Conservation (phyloP, 2,888 invertebrate species). For the Protophormia terraenovae region DNA sequence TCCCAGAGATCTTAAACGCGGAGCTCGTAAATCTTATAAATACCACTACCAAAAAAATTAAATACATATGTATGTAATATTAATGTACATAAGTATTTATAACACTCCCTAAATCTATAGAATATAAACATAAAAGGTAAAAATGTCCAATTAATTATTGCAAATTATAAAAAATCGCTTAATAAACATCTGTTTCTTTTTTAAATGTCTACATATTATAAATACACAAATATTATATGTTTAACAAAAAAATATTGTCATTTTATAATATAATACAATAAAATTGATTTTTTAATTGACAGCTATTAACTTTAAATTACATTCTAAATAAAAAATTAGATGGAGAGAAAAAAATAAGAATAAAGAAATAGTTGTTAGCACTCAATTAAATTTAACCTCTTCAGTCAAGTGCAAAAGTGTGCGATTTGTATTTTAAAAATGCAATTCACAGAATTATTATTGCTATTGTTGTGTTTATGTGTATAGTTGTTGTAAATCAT, state of each 20-base stretch:
- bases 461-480: background rate
- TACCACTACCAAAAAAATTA: too few relatives aligned
- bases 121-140: background rate
- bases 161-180: background rate
- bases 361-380: constrained; percentile 58
- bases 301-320: constrained; percentile 58
- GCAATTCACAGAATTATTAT: constrained; percentile 46
- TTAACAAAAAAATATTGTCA: constrained; percentile 17
- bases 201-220: background rate
- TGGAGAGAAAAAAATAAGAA: background rate
- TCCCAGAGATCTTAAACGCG: too few relatives aligned
- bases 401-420: constrained; percentile 67
- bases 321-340: constrained; percentile 23
- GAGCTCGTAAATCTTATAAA: too few relatives aligned
- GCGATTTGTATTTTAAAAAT: constrained; percentile 54
- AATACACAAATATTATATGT: constrained; percentile 29
- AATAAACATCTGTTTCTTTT: constrained; percentile 26
- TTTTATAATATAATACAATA: constrained; percentile 4
- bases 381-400: constrained; percentile 66
- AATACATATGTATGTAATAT: too few relatives aligned
- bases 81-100: too few relatives aligned
- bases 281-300: constrained; percentile 55
- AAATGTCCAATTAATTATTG: background rate
- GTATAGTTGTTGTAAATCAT: constrained; percentile 35
- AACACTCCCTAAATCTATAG: too few relatives aligned